phyloP scores from a whole-genome alignment of 2,888 invertebrate genomes.

The Alloscopus bannaensis region DNA sequence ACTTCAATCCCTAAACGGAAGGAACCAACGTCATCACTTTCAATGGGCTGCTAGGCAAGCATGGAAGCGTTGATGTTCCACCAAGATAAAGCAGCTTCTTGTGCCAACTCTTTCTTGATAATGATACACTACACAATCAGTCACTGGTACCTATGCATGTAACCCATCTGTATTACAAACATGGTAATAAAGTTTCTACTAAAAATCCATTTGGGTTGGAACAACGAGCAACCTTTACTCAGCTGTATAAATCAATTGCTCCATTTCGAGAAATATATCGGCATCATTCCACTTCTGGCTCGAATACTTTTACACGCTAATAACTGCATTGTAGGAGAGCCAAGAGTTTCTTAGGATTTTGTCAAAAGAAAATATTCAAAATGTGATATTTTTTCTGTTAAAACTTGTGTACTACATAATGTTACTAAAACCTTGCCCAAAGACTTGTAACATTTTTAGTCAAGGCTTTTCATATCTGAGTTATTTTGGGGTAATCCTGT shows the following conservation, averaged over 20 bases:
- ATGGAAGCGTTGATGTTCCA: conserved; percentile 52
- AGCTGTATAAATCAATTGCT: conserved; percentile 6
- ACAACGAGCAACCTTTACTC: too few species aligned
- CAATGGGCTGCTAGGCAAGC: conserved; percentile 47
- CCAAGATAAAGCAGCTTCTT: conserved; percentile 40
- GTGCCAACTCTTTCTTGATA: conserved; percentile 16
- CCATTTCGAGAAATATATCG: conserved; percentile 19
- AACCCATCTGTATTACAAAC: too few species aligned
- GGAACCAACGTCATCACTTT: conserved; percentile 22
- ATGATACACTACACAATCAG: too few species aligned
- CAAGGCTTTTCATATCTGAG: not conserved
- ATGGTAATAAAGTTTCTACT: too few species aligned
- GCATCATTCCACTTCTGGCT: conserved; percentile 9
- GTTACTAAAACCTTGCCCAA: too few species aligned
- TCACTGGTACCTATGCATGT: too few species aligned
- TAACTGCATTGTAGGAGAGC: conserved; percentile 17
- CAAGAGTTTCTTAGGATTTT: too few species aligned
- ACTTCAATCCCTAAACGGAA: too few species aligned
- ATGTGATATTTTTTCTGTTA: conserved; percentile 43
- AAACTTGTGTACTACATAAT: too few species aligned
- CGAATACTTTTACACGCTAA: not conserved
- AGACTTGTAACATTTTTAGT: conserved; percentile 1
- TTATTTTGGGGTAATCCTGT: too few species aligned
- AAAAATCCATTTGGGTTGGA: too few species aligned
- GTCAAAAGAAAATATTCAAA: conserved; percentile 36